phyloP scores from a whole-genome alignment of 2,113 vertebrate genomes.

The Craseonycteris thonglongyai region DNA sequence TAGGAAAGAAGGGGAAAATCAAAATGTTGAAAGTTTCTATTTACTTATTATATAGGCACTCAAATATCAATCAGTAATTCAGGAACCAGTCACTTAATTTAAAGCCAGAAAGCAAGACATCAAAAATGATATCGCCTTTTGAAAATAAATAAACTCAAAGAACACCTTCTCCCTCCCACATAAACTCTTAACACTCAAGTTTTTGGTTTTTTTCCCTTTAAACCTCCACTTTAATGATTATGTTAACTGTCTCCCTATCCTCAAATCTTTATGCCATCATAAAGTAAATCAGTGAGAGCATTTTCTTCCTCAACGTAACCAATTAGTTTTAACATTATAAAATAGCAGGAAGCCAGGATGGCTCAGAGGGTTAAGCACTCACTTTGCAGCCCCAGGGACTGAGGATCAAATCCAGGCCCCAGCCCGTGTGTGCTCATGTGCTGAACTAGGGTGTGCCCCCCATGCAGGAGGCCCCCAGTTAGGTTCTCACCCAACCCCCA shows the following conservation, averaged over 20 bases:
- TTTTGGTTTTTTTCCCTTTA: background rate
- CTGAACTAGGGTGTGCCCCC: too few species aligned
- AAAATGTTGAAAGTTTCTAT: background rate
- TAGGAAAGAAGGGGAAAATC: background rate
- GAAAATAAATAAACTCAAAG: background rate
- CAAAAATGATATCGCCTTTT: background rate
- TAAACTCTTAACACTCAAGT: background rate
- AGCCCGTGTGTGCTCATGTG: too few species aligned
- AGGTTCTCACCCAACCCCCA: too few species aligned
- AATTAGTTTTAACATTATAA: conserved; percentile 39
- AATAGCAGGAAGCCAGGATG: too few species aligned
- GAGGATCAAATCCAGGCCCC: too few species aligned
- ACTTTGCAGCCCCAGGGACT: too few species aligned
- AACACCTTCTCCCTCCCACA: background rate
- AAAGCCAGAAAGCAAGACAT: background rate
- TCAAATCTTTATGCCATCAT: background rate
- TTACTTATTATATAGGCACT: conserved; percentile 12
- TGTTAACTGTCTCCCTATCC: background rate
- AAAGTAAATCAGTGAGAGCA: background rate
- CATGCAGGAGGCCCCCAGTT: too few species aligned
- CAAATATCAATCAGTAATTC: background rate
- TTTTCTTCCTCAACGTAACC: background rate
- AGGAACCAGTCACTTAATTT: background rate
- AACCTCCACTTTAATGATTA: background rate
- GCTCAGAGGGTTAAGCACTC: too few species aligned